A percentile compares a stretch with the other conserved stretches of the same genome.
Conservation (phyloP, 2,797 vertebrate species). For the Leucoraja ocellata region DNA sequence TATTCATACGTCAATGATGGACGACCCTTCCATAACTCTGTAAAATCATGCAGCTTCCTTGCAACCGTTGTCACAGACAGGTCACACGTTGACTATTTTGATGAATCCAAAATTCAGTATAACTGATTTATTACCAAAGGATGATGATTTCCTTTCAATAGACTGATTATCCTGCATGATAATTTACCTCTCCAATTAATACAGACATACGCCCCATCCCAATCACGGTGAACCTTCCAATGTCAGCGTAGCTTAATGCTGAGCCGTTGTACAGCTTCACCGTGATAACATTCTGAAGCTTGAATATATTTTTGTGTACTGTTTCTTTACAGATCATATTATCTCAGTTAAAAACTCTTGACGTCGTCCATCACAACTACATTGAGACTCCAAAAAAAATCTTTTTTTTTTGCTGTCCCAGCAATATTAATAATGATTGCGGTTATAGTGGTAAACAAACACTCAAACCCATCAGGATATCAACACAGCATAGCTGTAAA, state of each 20-base stretch:
- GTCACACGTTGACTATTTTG: neutral
- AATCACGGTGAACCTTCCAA: neutral
- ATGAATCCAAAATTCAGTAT: neutral
- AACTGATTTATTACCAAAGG: slow-evolving; percentile 1
- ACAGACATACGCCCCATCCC: neutral
- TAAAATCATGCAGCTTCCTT: neutral
- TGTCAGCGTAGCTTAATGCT: neutral
- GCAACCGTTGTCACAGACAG: neutral
- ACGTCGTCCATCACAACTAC: slow-evolving; percentile 29
- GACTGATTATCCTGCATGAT: neutral
- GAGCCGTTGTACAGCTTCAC: neutral
- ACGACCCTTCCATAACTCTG: slow-evolving; percentile 26
- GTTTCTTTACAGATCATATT: neutral
- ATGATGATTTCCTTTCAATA: neutral
- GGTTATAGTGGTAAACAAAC: slow-evolving; percentile 18
- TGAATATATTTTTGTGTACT: neutral
- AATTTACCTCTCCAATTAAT: neutral
- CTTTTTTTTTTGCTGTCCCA: neutral
- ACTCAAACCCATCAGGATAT: slow-evolving; percentile 17
- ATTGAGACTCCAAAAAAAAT: neutral
- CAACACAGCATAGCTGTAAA: slow-evolving; percentile 31
- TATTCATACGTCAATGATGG: slow-evolving; percentile 6
- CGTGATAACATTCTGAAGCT: neutral
- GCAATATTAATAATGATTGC: neutral
- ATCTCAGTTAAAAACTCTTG: neutral